Evolutionary conservation across 2,888 invertebrate species (phyloP).

Genomic region (Thyatira batis): DNA sequence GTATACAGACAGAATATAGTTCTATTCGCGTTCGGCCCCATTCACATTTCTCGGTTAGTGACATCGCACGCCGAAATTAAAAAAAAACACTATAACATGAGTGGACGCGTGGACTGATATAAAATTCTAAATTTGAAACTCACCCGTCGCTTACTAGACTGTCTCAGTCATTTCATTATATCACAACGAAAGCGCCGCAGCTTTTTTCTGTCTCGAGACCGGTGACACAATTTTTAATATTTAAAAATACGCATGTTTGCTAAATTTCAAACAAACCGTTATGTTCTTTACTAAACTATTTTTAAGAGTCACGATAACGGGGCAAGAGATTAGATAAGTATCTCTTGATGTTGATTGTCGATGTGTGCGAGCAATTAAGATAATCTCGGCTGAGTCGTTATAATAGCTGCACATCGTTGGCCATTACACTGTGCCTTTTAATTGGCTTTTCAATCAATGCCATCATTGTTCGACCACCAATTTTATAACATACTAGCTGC

Average conservation of each 20-base stretch:
- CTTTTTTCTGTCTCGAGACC: slow-evolving; percentile 19
- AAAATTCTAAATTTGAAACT: slow-evolving; percentile 77
- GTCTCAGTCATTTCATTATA: slow-evolving; percentile 43
- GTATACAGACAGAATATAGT: slow-evolving; percentile 19
- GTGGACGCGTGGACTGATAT: slow-evolving; percentile 59
- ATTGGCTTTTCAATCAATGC: not conserved
- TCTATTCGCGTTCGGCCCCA: slow-evolving; percentile 64
- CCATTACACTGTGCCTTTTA: not conserved
- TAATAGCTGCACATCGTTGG: not conserved
- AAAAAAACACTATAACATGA: slow-evolving; percentile 45
- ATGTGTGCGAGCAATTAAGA: slow-evolving; percentile 38
- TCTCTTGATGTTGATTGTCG: slow-evolving; percentile 32
- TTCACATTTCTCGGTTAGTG: slow-evolving; percentile 68
- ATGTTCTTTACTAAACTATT: slow-evolving; percentile 17
- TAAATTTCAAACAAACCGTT: slow-evolving; percentile 5
- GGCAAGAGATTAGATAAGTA: slow-evolving; percentile 33
- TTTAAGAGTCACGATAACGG: slow-evolving; percentile 27
- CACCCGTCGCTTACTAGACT: slow-evolving; percentile 38
- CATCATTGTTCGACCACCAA: too few species aligned
- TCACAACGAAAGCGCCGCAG: slow-evolving; percentile 28
- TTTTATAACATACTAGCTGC: too few species aligned
- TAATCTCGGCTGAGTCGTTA: slow-evolving; percentile 34
- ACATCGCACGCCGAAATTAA: slow-evolving; percentile 64
- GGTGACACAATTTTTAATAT: not conserved
- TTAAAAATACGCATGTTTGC: slow-evolving; percentile 16